Evolutionary conservation across 2,888 invertebrate species (phyloP).

Genomic region (Minunthozetes semirufus): DNA sequence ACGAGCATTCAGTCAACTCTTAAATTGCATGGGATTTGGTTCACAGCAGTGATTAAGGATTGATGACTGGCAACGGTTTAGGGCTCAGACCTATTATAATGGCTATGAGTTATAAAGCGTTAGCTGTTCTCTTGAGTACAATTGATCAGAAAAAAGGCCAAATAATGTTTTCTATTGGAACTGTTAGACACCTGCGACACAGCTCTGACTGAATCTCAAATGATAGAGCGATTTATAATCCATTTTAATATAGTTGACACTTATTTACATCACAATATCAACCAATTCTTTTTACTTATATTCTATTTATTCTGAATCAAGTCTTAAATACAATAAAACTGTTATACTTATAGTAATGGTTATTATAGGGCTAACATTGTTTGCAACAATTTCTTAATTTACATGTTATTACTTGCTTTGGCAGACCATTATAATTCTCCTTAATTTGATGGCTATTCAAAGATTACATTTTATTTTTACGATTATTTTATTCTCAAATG

Average conservation of each 20-base stretch:
- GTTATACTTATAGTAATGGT: no score
- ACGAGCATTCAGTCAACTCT: conserved; percentile 9
- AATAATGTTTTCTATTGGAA: conserved; percentile 17
- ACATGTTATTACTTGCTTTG: no score
- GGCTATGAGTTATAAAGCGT: conserved; percentile 13
- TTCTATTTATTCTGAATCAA: no score
- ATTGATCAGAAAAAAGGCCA: conserved; percentile 17
- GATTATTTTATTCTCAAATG: no score
- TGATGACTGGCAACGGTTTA: conserved; percentile 23
- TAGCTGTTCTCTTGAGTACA: conserved; percentile 13
- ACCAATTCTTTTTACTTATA: neutral
- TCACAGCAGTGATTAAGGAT: conserved; percentile 25
- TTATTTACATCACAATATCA: conserved; percentile 27
- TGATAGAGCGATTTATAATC: conserved; percentile 30
- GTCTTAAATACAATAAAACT: no score
- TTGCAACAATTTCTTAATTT: no score
- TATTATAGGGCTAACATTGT: no score
- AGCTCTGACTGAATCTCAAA: neutral
- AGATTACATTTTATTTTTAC: no score
- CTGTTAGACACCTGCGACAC: conserved; percentile 24
- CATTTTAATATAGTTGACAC: conserved; percentile 32
- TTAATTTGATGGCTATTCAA: no score
- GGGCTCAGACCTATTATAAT: neutral
- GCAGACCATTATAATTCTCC: no score
- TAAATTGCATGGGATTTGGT: conserved; percentile 22